phyloP scores from a whole-genome alignment of 2,888 invertebrate species.

The Tipula lateralis region DNA sequence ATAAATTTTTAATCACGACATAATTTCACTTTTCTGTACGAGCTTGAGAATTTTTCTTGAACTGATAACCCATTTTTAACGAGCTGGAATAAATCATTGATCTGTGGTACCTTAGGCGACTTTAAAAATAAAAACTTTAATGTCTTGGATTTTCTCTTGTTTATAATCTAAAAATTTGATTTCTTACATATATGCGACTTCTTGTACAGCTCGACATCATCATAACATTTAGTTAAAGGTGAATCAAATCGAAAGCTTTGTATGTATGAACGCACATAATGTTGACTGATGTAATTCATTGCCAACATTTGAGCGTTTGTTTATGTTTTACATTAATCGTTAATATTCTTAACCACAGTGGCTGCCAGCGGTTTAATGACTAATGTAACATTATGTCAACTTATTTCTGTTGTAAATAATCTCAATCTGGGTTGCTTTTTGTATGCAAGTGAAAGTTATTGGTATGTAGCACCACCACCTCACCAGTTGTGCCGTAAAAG shows the following conservation, averaged over 20 bases:
- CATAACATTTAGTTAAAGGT: no score
- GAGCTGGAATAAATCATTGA: conserved; percentile 6
- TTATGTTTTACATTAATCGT: neutral
- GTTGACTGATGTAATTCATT: neutral
- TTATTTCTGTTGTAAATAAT: no score
- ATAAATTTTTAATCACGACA: neutral
- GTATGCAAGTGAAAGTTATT: no score
- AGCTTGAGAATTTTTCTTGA: neutral
- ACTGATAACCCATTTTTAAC: neutral
- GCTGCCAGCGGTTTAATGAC: neutral
- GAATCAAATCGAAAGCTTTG: no score
- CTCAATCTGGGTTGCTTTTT: no score
- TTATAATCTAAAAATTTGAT: neutral
- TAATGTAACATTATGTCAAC: no score
- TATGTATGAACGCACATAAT: neutral
- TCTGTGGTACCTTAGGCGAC: neutral
- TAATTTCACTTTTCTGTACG: neutral
- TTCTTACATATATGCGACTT: neutral
- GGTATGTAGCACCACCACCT: no score
- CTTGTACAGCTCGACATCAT: neutral
- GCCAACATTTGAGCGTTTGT: neutral
- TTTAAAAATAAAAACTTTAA: no score
- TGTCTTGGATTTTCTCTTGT: neutral
- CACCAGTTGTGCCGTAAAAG: no score
- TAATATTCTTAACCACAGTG: neutral